Base-by-base conservation (phyloP, 2,888 invertebrate species). In the Melanargia galathea region DNA sequence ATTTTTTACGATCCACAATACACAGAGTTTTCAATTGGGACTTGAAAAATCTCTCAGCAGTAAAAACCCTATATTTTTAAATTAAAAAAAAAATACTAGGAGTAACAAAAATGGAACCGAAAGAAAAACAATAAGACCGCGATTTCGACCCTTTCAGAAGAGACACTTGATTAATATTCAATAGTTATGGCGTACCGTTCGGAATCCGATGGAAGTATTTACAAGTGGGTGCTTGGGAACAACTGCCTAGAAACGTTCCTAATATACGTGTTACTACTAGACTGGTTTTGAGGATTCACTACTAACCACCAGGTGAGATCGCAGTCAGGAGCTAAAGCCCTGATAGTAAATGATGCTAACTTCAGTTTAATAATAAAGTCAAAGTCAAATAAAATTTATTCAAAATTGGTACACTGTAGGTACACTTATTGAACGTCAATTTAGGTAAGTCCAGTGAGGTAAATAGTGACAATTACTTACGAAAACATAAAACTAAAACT, bases 121-220 rank as follows among this genome's bases (percentile, higher is more conserved):
- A 30, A 49, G 49, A 30, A 49, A 24, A 49, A 51, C 51, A 33
- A 33, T 52, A 52, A 52, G 20, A 52, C 20, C 51, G 20, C 33
- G 18, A 52, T 52, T 52, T 18, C 16, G 51, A 51, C 33, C 33
- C 51, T 13, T 33, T 18, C 33, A 33, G 18, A 35, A 35, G 51
- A 18, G 51, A 35, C 20, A 35, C 51, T 52, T 52, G 51, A 33
- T 52, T 52, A 52, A 18, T 52, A 52, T 52, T 52, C 51, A 52
- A 52, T 52, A 20, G 51, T 52, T 33, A 52, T 8, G 26, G 51
- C 51, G 51, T 51, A 51, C 18, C 49, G 49, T 10, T 51, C 6
- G 51, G 20, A 52, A 52, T 35, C 51, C 20, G 11, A 52, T 11
- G 20, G 51, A 18, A 51, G 18, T 26, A 10, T 6, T 38, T 30